These are phyloP conservation scores for Plebejus melissa DNA, from an alignment of 2,888 invertebrate species.

Conservation along the genomic window DNA sequence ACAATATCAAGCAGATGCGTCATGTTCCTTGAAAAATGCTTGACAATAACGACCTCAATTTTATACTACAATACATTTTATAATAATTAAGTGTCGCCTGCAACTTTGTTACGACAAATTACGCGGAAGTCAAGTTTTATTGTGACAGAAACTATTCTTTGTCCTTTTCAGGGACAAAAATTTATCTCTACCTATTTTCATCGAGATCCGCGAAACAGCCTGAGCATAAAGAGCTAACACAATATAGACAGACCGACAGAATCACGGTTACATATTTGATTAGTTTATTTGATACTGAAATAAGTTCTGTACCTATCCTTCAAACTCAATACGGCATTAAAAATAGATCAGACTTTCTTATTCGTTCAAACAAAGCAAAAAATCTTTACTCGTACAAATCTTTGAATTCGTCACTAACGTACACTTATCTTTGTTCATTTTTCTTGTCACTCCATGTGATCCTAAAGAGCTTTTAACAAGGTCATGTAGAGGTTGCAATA, in stretches of 20 bases:
- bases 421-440: neutral
- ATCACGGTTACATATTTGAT: too few relatives aligned
- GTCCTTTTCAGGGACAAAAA: too few relatives aligned
- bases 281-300: neutral
- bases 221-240: neutral
- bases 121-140: too few relatives aligned
- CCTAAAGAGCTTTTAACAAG: neutral
- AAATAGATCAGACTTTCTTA: neutral
- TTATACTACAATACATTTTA: neutral
- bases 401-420: neutral
- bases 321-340: neutral
- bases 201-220: neutral
- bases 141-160: too few relatives aligned
- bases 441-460: neutral
- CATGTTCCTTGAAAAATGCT: neutral
- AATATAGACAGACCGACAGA: too few relatives aligned
- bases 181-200: neutral
- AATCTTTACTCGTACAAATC: neutral
- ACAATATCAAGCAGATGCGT: neutral
- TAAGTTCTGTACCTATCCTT: neutral
- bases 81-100: too few relatives aligned
- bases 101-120: too few relatives aligned
- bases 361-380: neutral
- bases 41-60: neutral
- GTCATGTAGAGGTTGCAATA: neutral